These are phyloP conservation scores for Tribolium madens DNA, from an alignment of 1,140 invertebrate species.

Conservation along the genomic window DNA sequence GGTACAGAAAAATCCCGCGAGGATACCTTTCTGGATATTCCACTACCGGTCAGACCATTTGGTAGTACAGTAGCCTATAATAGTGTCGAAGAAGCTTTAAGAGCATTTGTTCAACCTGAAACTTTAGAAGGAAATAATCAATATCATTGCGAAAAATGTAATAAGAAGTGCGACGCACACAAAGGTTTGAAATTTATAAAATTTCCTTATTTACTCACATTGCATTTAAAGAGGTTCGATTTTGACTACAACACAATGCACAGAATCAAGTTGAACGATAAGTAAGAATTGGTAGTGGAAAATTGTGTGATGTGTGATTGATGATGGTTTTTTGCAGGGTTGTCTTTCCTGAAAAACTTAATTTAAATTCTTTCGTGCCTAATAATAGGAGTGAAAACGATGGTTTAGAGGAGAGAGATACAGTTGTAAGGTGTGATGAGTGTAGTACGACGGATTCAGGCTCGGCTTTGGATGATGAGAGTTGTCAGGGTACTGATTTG, in stretches of 20 bases:
- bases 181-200: conserved; percentile 91
- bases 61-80: conserved; percentile 83
- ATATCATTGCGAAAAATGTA: conserved; percentile 90
- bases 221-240: conserved; percentile 93
- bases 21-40: conserved; percentile 91
- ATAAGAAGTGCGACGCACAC: conserved; percentile 91
- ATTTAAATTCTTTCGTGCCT: conserved; percentile 83
- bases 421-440: conserved; percentile 72
- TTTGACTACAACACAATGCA: conserved; percentile 90
- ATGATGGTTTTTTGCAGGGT: conserved; percentile 72
- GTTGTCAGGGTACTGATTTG: conserved; percentile 66
- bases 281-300: conserved; percentile 69
- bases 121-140: conserved; percentile 89
- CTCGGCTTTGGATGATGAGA: conserved; percentile 76
- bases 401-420: conserved; percentile 65
- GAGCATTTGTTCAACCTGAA: conserved; percentile 89
- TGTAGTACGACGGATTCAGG: conserved; percentile 79
- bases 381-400: conserved; percentile 64
- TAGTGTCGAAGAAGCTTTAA: conserved; percentile 87
- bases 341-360: conserved; percentile 84
- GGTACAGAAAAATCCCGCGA: conserved; percentile 85
- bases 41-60: conserved; percentile 88
- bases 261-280: conserved; percentile 92
- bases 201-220: conserved; percentile 89
- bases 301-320: not conserved